These are phyloP conservation scores for Globicephala melas DNA, from an alignment of 2,113 vertebrate genomes.

Conservation along the genomic window DNA sequence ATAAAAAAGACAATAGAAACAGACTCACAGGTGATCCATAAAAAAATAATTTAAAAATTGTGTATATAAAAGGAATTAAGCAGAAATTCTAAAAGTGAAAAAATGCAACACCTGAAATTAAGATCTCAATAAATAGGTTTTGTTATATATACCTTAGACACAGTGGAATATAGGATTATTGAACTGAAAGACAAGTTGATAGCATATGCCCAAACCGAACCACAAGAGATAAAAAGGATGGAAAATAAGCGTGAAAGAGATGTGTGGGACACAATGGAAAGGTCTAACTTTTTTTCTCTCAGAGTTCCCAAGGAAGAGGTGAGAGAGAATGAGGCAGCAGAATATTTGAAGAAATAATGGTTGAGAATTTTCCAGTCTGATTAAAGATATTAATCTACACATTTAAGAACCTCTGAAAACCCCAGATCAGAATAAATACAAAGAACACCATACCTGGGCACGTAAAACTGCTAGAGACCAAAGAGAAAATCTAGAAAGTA, in stretches of 20 bases:
- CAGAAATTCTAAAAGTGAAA: conserved; percentile 1
- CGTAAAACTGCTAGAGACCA: background rate
- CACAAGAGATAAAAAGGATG: background rate
- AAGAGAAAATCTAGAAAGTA: background rate
- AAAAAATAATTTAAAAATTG: background rate
- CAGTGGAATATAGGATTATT: background rate
- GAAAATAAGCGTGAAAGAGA: background rate
- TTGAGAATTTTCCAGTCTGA: background rate
- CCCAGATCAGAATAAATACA: background rate
- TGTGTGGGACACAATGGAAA: background rate
- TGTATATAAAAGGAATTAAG: background rate
- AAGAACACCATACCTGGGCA: background rate
- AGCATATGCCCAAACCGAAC: background rate
- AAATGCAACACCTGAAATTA: background rate
- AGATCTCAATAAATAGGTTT: background rate
- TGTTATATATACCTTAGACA: background rate
- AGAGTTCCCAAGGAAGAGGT: background rate
- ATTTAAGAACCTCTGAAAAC: background rate
- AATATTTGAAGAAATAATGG: background rate
- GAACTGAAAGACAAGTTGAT: background rate
- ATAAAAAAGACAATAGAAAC: background rate
- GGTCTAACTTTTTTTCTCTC: background rate
- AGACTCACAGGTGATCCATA: background rate
- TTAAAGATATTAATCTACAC: background rate
- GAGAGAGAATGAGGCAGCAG: background rate